A percentile compares a stretch with the other conserved stretches of the same genome.
phyloP scores from a whole-genome alignment of 2,797 vertebrate genomes.

The Cossypha niveicapilla region DNA sequence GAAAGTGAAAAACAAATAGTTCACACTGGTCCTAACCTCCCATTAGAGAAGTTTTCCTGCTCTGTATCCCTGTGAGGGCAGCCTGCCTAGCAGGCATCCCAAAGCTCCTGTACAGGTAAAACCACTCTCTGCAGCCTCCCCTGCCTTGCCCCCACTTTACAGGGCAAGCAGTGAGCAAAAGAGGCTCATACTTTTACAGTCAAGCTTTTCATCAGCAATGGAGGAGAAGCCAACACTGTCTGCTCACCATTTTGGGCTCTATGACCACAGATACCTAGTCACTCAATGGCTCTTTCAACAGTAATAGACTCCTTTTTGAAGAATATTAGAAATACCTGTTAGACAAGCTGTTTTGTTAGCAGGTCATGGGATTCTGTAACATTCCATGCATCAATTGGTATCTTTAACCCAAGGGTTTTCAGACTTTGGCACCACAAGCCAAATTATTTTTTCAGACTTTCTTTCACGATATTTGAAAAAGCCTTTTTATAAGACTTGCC shows the following conservation, averaged over 20 bases:
- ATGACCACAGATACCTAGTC: neutral
- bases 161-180: neutral
- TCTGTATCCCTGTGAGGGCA: neutral
- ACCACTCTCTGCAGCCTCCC: rapidly evolving
- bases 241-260: neutral
- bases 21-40: neutral
- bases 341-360: neutral
- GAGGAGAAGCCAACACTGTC: neutral
- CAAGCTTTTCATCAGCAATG: neutral
- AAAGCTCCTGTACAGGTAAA: neutral
- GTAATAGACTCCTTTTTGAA: neutral
- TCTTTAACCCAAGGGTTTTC: neutral
- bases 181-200: neutral
- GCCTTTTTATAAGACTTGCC: neutral
- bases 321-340: neutral
- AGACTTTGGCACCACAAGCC: neutral
- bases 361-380: neutral
- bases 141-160: neutral
- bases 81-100: neutral
- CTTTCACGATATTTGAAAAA: conserved; percentile 27
- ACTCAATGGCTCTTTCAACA: neutral
- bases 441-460: conserved; percentile 7
- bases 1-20: neutral
- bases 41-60: neutral
- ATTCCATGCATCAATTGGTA: neutral